A percentile compares a stretch with the other conserved stretches of the same genome.
These are phyloP conservation scores for Dendrophyllia cribrosa DNA, from an alignment of 64 coral and sea anemone genomes.

Conservation along the genomic window DNA sequence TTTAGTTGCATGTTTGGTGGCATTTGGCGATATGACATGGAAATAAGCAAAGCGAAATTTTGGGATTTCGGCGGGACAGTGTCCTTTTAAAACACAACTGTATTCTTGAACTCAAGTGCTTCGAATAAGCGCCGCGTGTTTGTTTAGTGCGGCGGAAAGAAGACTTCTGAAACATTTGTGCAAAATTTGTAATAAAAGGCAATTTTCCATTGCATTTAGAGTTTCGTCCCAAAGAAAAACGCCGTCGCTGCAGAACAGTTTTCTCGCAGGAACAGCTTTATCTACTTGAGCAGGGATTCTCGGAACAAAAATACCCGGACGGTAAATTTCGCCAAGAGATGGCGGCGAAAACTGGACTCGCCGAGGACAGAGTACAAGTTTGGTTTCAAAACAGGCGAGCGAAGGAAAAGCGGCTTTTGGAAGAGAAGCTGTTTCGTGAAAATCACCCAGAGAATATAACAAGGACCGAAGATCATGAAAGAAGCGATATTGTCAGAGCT, in stretches of 20 bases:
- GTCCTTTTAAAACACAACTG: no score
- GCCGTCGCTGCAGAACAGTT: conserved; percentile 83
- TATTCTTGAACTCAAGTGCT: no score
- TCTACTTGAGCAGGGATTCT: conserved; percentile 77
- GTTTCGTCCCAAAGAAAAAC: conserved; percentile 83
- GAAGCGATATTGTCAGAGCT: neutral
- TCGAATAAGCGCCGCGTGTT: no score
- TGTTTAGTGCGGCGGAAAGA: no score
- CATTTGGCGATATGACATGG: no score
- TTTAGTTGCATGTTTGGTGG: no score
- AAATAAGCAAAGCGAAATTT: no score
- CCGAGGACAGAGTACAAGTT: conserved; percentile 90
- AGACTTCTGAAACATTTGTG: no score
- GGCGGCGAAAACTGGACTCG: conserved; percentile 74
- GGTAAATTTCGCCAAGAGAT: conserved; percentile 78
- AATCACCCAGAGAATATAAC: neutral
- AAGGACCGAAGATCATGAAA: neutral
- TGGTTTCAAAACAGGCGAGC: conserved; percentile 97
- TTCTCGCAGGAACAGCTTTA: conserved; percentile 83
- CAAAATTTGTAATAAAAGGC: neutral
- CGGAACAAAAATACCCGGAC: conserved; percentile 79
- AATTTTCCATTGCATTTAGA: conserved; percentile 45
- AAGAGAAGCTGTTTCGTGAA: conserved; percentile 69
- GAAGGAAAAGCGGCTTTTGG: conserved; percentile 84
- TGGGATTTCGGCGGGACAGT: no score